These are phyloP conservation scores for Saguinus midas DNA, from an alignment of 2,113 vertebrate genomes.

Conservation along the genomic window DNA sequence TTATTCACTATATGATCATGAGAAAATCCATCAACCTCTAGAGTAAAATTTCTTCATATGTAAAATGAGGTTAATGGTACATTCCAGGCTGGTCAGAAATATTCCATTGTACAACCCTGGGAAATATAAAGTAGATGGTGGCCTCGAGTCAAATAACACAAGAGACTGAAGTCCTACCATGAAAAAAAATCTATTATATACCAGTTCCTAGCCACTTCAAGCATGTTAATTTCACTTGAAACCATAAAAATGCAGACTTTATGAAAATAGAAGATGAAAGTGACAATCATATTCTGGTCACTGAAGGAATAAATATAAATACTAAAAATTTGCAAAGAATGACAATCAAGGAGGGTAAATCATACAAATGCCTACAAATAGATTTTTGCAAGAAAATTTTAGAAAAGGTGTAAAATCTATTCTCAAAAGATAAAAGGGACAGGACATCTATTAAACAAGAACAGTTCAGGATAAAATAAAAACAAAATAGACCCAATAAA, in stretches of 20 bases:
- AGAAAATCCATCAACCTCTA: background rate
- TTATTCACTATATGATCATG: background rate
- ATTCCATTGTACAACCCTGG: accelerated
- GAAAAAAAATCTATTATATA: background rate
- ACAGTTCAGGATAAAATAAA: conserved; percentile 32
- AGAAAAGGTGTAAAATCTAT: conserved; percentile 52
- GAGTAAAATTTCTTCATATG: background rate
- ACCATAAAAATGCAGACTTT: background rate
- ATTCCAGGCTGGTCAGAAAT: background rate
- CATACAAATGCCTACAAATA: too few relatives aligned
- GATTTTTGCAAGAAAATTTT: conserved; percentile 41
- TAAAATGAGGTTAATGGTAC: background rate
- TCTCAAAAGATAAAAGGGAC: conserved; percentile 41
- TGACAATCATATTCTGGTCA: background rate
- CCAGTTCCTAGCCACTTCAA: background rate
- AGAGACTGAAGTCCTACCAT: background rate
- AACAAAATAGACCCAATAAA: conserved; percentile 37
- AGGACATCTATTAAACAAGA: conserved; percentile 29
- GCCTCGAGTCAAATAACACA: background rate
- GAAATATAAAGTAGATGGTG: background rate
- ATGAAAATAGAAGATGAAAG: background rate
- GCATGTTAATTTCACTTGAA: background rate
- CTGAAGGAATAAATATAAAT: background rate
- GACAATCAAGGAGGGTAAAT: too few relatives aligned
- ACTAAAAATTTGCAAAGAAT: background rate